Conservation (phyloP, 1,140 invertebrate species). For the Monomorium pharaonis region DNA sequence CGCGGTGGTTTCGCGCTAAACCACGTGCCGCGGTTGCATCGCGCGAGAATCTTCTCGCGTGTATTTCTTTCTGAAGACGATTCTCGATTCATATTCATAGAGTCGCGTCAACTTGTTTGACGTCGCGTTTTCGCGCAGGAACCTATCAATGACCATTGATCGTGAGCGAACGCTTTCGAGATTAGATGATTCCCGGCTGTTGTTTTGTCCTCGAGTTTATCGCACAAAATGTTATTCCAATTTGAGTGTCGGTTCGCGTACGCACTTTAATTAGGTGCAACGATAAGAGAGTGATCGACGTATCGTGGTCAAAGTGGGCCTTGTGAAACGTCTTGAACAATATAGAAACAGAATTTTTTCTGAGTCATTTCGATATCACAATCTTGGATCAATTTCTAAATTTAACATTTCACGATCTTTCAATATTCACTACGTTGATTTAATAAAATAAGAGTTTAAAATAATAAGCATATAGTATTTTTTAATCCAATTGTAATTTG, state of each 20-base stretch:
- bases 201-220: background rate
- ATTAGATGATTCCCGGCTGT: conserved; percentile 3
- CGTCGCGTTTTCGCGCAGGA: background rate
- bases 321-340: background rate
- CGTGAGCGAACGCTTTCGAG: background rate
- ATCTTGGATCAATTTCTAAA: conserved; percentile 11
- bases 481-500: background rate
- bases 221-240: background rate
- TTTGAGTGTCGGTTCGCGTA: background rate
- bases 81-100: background rate
- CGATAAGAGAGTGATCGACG: background rate
- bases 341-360: background rate
- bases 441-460: background rate
- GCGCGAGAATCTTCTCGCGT: conserved; percentile 9
- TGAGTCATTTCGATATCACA: background rate
- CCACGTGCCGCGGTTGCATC: conserved; percentile 33
- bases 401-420: background rate
- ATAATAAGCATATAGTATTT: background rate
- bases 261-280: background rate
- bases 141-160: background rate
- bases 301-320: background rate
- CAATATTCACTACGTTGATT: background rate
- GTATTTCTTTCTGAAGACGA: conserved; percentile 7
- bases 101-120: background rate
- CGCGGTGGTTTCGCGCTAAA: conserved; percentile 37